These are phyloP conservation scores for Plagodis pulveraria DNA, from an alignment of 2,888 invertebrate genomes.

Conservation along the genomic window DNA sequence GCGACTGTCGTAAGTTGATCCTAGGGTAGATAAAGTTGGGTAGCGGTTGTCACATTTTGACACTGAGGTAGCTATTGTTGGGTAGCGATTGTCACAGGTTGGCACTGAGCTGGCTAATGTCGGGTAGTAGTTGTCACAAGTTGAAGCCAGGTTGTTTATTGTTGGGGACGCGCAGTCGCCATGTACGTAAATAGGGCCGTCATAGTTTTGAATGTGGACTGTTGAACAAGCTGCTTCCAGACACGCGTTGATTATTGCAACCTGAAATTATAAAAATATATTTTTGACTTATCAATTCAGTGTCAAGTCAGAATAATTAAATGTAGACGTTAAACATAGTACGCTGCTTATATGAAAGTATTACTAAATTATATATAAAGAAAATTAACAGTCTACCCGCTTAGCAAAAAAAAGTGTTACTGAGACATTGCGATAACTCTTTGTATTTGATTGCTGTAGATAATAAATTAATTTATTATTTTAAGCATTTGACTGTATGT, in stretches of 20 bases:
- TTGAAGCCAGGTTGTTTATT: constrained; percentile 13
- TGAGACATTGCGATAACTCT: too few relatives aligned
- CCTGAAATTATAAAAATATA: constrained; percentile 42
- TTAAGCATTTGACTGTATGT: too few relatives aligned
- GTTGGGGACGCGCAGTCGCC: constrained; percentile 24
- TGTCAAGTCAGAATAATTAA: too few relatives aligned
- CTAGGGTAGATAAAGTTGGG: constrained; percentile 27
- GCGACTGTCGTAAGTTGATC: not conserved
- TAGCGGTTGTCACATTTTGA: constrained; percentile 33
- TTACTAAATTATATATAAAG: too few relatives aligned
- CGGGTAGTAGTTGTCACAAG: constrained; percentile 27
- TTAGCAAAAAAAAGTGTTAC: too few relatives aligned
- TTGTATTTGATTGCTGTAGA: too few relatives aligned
- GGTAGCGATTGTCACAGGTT: constrained; percentile 31
- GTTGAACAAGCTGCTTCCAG: constrained; percentile 42
- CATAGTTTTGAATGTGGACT: constrained; percentile 62
- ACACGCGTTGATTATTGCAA: constrained; percentile 32
- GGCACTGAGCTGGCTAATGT: constrained; percentile 22
- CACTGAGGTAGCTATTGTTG: constrained; percentile 20
- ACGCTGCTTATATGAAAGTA: too few relatives aligned
- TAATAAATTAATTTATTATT: too few relatives aligned
- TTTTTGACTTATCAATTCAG: not conserved
- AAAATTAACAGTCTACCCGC: too few relatives aligned
- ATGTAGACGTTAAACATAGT: too few relatives aligned
- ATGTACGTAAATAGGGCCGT: constrained; percentile 55